Conservation (phyloP, 2,113 vertebrate genomes). For the Proteles cristata region DNA sequence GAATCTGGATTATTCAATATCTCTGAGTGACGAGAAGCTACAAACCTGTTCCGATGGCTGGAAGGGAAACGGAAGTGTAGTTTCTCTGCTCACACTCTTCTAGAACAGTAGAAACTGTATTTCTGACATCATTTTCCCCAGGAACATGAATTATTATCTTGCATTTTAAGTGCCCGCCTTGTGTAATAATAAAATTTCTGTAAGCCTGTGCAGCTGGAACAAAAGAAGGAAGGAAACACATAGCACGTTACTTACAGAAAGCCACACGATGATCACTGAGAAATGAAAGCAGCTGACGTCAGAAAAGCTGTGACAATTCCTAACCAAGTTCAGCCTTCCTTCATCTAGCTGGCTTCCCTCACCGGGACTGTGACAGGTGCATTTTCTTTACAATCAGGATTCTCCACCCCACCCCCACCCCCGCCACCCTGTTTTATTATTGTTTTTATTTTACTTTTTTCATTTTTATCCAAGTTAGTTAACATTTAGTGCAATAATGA, state of each 20-base stretch:
- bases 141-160: slow-evolving; percentile 24
- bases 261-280: neutral
- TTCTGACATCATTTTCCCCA: neutral
- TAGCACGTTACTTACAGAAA: neutral
- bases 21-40: neutral
- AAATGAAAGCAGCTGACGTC: neutral
- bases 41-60: neutral
- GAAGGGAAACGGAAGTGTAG: neutral
- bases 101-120: neutral
- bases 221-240: neutral
- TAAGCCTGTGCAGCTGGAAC: neutral
- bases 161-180: neutral
- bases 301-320: neutral
- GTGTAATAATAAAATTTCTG: neutral
- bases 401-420: neutral
- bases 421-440: no score
- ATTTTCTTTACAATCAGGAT: neutral
- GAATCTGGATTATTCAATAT: neutral
- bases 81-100: neutral
- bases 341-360: neutral
- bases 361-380: neutral
- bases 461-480: no score
- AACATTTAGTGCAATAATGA: no score
- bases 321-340: neutral
- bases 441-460: no score